phyloP scores from a whole-genome alignment of 2,888 invertebrate species.

The Meloe dianella region DNA sequence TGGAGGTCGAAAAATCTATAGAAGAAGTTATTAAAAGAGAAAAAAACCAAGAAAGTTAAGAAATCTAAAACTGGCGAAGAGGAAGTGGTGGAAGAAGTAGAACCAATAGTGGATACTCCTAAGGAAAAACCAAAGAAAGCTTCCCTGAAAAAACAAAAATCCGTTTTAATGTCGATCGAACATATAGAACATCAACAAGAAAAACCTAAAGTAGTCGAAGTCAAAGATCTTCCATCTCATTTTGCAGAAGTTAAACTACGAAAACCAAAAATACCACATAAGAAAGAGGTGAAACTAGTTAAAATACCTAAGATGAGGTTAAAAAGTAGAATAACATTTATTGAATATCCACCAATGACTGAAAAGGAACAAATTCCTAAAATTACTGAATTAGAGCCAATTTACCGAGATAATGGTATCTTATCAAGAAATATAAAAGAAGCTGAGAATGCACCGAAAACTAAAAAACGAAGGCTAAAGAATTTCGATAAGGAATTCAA shows the following conservation, averaged over 20 bases:
- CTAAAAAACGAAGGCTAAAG: slow-evolving; percentile 55
- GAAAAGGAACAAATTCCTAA: slow-evolving; percentile 52
- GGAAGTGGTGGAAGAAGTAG: slow-evolving; percentile 43
- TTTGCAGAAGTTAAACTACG: slow-evolving; percentile 71
- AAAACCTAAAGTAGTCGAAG: slow-evolving; percentile 67
- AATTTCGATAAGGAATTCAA: slow-evolving; percentile 55
- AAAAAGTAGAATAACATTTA: slow-evolving; percentile 72
- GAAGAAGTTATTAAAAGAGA: slow-evolving; percentile 38
- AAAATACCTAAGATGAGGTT: slow-evolving; percentile 71
- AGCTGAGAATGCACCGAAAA: slow-evolving; percentile 54
- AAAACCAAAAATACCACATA: slow-evolving; percentile 50
- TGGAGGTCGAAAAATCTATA: slow-evolving; percentile 32
- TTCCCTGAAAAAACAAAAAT: slow-evolving; percentile 44
- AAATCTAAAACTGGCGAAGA: slow-evolving; percentile 51
- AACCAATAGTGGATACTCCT: slow-evolving; percentile 37
- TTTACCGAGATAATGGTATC: slow-evolving; percentile 56
- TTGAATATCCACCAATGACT: slow-evolving; percentile 57
- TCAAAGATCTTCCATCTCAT: slow-evolving; percentile 57
- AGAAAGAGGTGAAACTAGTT: slow-evolving; percentile 50
- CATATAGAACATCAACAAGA: slow-evolving; percentile 67
- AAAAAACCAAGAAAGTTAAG: slow-evolving; percentile 37
- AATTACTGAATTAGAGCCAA: slow-evolving; percentile 54
- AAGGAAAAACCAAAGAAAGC: slow-evolving; percentile 39
- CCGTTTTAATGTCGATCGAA: slow-evolving; percentile 48
- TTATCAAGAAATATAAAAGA: slow-evolving; percentile 62